Evolutionary conservation across 1,140 invertebrate species (phyloP).

Genomic region (Drosophila insularis): DNA sequence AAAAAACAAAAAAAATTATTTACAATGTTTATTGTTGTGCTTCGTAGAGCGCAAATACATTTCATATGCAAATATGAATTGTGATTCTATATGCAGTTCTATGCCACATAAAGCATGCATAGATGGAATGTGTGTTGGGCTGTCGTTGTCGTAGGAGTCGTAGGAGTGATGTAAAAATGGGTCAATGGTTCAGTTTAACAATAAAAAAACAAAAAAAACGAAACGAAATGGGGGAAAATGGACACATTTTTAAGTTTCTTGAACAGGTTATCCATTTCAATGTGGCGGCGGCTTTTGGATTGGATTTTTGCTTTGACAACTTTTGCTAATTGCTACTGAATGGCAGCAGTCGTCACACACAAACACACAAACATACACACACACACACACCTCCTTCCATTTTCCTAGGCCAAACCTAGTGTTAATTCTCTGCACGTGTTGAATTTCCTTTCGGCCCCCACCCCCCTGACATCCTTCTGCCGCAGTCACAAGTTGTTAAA

Average conservation of each 20-base stretch:
- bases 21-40: conserved; percentile 80
- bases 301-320: conserved; percentile 31
- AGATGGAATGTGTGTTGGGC: background rate
- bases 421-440: conserved; percentile 69
- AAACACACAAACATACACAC: conserved; percentile 14
- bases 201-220: background rate
- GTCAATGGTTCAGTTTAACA: conserved; percentile 14
- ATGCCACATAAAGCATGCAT: conserved; percentile 56
- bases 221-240: conserved; percentile 19
- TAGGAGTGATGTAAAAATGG: conserved; percentile 22
- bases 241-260: background rate
- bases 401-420: conserved; percentile 23
- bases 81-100: conserved; percentile 66
- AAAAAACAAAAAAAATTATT: conserved; percentile 58
- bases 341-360: conserved; percentile 31
- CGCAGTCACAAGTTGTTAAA: conserved; percentile 78
- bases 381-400: background rate
- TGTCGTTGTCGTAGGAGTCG: conserved; percentile 12
- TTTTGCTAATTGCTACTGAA: conserved; percentile 69
- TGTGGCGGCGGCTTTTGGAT: background rate
- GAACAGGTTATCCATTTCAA: conserved; percentile 4
- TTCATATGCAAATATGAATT: conserved; percentile 77
- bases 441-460: conserved; percentile 23
- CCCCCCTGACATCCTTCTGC: background rate
- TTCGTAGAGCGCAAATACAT: conserved; percentile 76